Base-by-base conservation (phyloP, 2,888 invertebrate genomes). In the Saturnia japonica region DNA sequence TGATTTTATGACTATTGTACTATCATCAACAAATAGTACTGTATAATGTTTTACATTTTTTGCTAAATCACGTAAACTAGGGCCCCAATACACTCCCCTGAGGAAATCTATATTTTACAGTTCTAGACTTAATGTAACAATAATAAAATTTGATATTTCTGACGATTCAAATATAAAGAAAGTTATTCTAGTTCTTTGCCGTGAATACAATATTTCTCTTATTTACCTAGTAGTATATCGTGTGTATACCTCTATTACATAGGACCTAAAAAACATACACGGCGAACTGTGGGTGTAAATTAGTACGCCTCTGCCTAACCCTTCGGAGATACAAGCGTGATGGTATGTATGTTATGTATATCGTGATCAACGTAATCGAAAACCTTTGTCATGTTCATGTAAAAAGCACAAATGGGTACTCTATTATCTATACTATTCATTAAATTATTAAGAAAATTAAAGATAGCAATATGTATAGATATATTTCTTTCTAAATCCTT, bases 351-450 rank as follows among this genome's bases (percentile, higher is more conserved):
- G n/a, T n/a, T n/a, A n/a, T n/a, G n/a, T n/a, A n/a, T n/a, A n/a
- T 62, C 11, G 51, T 77, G 75, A 45, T 72, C 34, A 12, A 75
- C 75, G 25, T 70, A 73, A 69, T 77, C 76, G 34, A 75, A 77
- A 3, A 74, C 75, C 51, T 75, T 71, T n/a, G 73, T 71, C 72
- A 76, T 72, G 19, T 76, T 75, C 70, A 73, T 74, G 67, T 69
- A 77, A 22, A 77, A 12, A 1, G 73, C 70, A 54, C 64, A 51
- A 19, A 76, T 69, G 45, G 69, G 73, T 45, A 19, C 68, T 47
- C 42, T 70, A 40, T 57, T 64, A 51, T 73, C 73, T 1, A 74
- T 45, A 60, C 69, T 71, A 1, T 12, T 67, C 8, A 71, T 67
- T 19, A 71, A 45, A 28, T 40, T 67, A 28, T 71, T 43, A 12